Conservation (phyloP, 1,140 invertebrate genomes). For the Zaprionus africanus region DNA sequence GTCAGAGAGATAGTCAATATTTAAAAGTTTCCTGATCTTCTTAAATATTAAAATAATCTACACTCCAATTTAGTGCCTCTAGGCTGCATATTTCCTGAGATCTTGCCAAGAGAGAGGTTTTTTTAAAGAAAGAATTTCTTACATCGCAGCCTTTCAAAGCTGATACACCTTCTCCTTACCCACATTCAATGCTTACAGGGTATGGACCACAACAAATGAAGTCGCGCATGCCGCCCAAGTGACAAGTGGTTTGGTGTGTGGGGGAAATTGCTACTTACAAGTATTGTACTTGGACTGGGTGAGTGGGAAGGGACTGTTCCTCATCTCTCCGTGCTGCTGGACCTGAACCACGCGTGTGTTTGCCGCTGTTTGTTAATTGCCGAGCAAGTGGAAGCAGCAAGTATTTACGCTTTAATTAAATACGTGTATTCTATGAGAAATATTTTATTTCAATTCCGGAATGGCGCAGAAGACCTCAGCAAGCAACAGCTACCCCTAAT, state of each 20-base stretch:
- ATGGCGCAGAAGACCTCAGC: not conserved
- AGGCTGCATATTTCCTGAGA: no score
- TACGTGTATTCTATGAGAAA: slow-evolving; percentile 27
- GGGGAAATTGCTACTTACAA: not conserved
- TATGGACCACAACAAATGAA: slow-evolving; percentile 3
- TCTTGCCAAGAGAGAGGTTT: no score
- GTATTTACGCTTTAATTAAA: slow-evolving; percentile 53
- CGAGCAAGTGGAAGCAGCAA: slow-evolving; percentile 31
- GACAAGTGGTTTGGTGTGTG: not conserved
- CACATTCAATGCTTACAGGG: not conserved
- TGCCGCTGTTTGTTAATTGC: slow-evolving; percentile 36
- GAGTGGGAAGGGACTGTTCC: not conserved
- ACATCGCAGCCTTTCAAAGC: not conserved
- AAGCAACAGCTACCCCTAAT: slow-evolving; percentile 4
- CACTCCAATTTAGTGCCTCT: no score
- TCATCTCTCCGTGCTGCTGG: not conserved
- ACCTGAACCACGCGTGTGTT: slow-evolving; percentile 16
- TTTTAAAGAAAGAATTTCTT: no score
- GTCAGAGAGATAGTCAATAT: not conserved
- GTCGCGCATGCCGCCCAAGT: not conserved
- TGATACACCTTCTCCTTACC: not conserved
- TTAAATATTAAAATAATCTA: not conserved
- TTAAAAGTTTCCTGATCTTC: not conserved
- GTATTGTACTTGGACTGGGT: not conserved
- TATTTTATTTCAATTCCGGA: slow-evolving; percentile 31